phyloP scores from a whole-genome alignment of 2,113 vertebrate genomes.

The Centropus bengalensis region DNA sequence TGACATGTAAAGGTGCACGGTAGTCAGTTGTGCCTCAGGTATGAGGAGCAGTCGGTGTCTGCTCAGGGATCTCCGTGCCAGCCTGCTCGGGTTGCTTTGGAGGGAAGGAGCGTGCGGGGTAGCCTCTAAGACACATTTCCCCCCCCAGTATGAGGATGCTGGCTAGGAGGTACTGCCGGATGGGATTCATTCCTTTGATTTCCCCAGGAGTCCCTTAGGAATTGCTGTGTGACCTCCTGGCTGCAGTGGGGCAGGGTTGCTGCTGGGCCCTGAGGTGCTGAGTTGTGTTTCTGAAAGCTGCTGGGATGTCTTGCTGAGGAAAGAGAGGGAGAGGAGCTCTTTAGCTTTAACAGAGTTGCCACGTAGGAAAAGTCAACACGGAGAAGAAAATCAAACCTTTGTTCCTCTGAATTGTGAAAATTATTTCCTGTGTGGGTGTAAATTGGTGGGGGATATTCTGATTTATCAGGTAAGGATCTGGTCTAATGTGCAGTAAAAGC shows the following conservation, averaged over 20 bases:
- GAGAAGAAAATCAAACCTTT: conserved; percentile 37
- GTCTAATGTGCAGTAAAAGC: conserved; percentile 14
- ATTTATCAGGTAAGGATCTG: conserved; percentile 53
- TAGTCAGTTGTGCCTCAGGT: not conserved
- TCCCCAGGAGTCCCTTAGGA: not conserved
- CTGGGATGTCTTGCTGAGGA: not conserved
- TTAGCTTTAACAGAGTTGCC: not conserved
- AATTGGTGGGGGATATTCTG: conserved; percentile 23
- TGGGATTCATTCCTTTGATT: not conserved
- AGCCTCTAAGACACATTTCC: not conserved
- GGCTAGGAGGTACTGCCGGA: not conserved
- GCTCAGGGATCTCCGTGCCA: not conserved
- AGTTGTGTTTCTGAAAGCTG: not conserved
- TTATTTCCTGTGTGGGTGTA: conserved; percentile 23
- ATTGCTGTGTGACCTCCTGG: not conserved
- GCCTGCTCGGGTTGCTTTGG: not conserved
- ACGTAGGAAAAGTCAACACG: not conserved
- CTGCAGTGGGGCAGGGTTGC: not conserved
- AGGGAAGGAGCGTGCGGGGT: rapidly evolving
- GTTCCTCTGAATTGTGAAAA: conserved; percentile 8
- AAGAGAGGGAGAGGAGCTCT: not conserved
- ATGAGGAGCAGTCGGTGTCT: not conserved
- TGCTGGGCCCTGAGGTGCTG: not conserved
- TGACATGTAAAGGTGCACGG: not conserved
- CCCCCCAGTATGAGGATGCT: not conserved